Base-by-base conservation (phyloP, 2,113 vertebrate species). In the Telmatochromis sp. region DNA sequence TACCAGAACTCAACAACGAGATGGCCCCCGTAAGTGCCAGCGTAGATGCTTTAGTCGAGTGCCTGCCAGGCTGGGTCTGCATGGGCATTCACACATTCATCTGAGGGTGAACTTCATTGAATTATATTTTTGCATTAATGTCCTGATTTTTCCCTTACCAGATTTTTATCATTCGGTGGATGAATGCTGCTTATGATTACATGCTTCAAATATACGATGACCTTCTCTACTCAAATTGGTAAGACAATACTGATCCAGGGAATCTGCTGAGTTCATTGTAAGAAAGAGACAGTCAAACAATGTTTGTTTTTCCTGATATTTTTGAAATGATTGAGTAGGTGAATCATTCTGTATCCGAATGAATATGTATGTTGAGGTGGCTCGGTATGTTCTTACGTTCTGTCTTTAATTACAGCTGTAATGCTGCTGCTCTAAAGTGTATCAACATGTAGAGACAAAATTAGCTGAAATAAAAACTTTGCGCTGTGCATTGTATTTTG, bases 161-260 rank as follows among this genome's bases (percentile, higher is more conserved):
- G 98, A 95, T 98, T 4, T 98, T 99, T 89, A 94, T 99, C 12
- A 94, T 99, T 79, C 97, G 97, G 82, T 99, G 98, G 98, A 84
- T 98, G 86, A 97, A 97, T 55, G 94, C 96, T 6, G 95, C 94
- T 0, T 93, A 94, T 65, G 97, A 98, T 87, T 98, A 97, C 63
- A 17, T 98, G 85, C 93, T 96, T 1, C 97, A 98, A 92, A 95
- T 96, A 87, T 98, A 97, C 91, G 97, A 98, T 51, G 97, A 97
- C 91, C 60, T 98, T 57, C 97, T 99, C 82, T 98, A 98, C 94
- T 99, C 96, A 79, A 99, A 98, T 95, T 99, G 98, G 98, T 99
- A 97, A 2, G 97, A 80, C 45, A 12, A 78, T 63, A 63, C 70
- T 78, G 12, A 11, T 13, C 26, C 51, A 37, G n/a, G 14, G 51